Evolutionary conservation across 2,888 invertebrate species (phyloP).

Genomic region (Drosophila atripex): DNA sequence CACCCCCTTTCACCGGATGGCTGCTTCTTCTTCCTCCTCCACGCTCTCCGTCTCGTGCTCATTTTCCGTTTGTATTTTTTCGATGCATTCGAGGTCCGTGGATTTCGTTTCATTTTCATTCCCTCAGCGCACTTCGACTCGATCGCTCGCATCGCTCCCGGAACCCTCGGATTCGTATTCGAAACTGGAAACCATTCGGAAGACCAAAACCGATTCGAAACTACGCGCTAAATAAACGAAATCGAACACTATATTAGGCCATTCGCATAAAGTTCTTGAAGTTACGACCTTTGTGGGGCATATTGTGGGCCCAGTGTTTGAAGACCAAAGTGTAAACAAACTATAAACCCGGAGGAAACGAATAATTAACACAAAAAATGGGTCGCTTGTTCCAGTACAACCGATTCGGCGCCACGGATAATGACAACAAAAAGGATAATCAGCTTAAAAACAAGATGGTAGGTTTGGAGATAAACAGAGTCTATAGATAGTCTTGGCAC

Average conservation of each 20-base stretch:
- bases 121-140: slow-evolving; percentile 81
- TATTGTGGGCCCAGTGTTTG: slow-evolving; percentile 48
- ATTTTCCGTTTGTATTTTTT: slow-evolving; percentile 77
- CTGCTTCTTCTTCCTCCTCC: slow-evolving; percentile 50
- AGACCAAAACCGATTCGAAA: slow-evolving; percentile 23
- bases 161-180: slow-evolving; percentile 22
- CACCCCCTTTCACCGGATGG: slow-evolving; percentile 11
- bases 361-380: slow-evolving; percentile 58
- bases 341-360: slow-evolving; percentile 9
- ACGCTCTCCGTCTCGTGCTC: slow-evolving; percentile 64
- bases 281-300: slow-evolving; percentile 27
- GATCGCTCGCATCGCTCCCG: slow-evolving; percentile 75
- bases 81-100: slow-evolving; percentile 64
- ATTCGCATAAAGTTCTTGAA: slow-evolving; percentile 18
- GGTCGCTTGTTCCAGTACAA: slow-evolving; percentile 82
- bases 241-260: slow-evolving; percentile 21
- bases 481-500: too few species aligned
- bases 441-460: slow-evolving; percentile 68
- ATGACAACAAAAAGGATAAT: slow-evolving; percentile 66
- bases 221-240: slow-evolving; percentile 32
- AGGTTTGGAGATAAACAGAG: slow-evolving; percentile 19
- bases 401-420: slow-evolving; percentile 75
- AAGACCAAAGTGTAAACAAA: slow-evolving; percentile 56
- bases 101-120: slow-evolving; percentile 69
- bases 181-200: slow-evolving; percentile 16